Evolutionary conservation across 2,888 invertebrate species (phyloP), one percentile per base, ranked within the genome.

Genomic region (Brachyopa scutellaris): DNA sequence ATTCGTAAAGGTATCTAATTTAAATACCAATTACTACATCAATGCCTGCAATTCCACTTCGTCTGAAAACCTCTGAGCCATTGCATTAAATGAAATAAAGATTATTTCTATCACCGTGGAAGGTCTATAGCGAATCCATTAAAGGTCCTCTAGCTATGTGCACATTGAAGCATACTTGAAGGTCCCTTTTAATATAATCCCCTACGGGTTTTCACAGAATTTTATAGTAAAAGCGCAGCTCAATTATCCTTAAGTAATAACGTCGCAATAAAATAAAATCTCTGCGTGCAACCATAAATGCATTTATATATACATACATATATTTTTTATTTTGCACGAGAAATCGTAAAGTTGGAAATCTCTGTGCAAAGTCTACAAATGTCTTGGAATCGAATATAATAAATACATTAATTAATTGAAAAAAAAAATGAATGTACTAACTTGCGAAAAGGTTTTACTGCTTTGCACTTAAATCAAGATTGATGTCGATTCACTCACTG

Each of bases 181-280:
- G 19, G n/a, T n/a, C n/a, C n/a, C n/a, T 38, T 26, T 38, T 6
- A 15, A 5, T 21, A 8, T 31, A 9, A n/a, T 5, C n/a, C 8
- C 13, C 19, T 40, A 2, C 9, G n/a, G 31, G 2, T 9, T 40
- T 3, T 38, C 11, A 11, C 19, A 53, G n/a, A n/a, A n/a, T 13
- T n/a, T 9, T 7, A 40, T 15, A 19, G 38, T 51, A 40, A 29
- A 49, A 51, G 31, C 17, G 13, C 13, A 29, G 49, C 15, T 69
- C 21, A 57, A 69, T 38, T 19, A 19, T 42, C 26, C 49, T 29
- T 19, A 29, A 8, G 57, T 47, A 69, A 69, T 23, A 36, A 29
- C 26, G n/a, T n/a, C n/a, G n/a, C 26, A 69, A 59, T 69, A 47
- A 69, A 69, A 59, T 55, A 67, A 67, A 67, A 42, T 67, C 42